Evolutionary conservation across 1,140 invertebrate genomes (phyloP).

Genomic region (Drosophila baimaii): DNA sequence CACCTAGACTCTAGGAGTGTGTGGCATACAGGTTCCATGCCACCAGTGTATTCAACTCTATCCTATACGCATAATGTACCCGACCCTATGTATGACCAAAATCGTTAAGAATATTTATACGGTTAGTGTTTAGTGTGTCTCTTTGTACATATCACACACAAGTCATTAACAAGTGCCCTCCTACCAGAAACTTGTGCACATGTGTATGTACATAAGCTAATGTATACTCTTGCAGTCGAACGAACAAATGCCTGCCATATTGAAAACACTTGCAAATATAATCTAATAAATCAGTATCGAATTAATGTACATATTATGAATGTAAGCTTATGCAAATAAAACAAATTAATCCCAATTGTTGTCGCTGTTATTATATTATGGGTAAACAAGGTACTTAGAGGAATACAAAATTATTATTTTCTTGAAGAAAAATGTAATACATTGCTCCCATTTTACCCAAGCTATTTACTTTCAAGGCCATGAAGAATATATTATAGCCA

Average conservation of each 20-base stretch:
- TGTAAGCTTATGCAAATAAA: slow-evolving; percentile 46
- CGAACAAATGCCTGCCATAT: slow-evolving; percentile 47
- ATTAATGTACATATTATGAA: slow-evolving; percentile 38
- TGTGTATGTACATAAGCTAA: slow-evolving; percentile 30
- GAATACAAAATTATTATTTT: too few species aligned
- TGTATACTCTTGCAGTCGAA: slow-evolving; percentile 45
- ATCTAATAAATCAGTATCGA: slow-evolving; percentile 34
- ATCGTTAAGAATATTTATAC: slow-evolving; percentile 47
- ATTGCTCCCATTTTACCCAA: background rate
- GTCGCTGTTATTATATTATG: too few species aligned
- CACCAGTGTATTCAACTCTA: slow-evolving; percentile 39
- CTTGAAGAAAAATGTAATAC: too few species aligned
- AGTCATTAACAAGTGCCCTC: slow-evolving; percentile 46
- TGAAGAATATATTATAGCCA: background rate
- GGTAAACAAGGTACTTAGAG: too few species aligned
- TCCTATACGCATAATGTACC: slow-evolving; percentile 40
- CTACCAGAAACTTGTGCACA: slow-evolving; percentile 41
- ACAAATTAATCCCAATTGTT: slow-evolving; percentile 35
- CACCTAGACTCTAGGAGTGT: slow-evolving; percentile 3
- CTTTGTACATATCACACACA: slow-evolving; percentile 39
- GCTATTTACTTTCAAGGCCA: background rate
- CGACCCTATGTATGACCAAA: slow-evolving; percentile 45
- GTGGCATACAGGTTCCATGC: slow-evolving; percentile 12
- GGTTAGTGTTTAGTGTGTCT: slow-evolving; percentile 20
- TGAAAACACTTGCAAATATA: slow-evolving; percentile 47